Evolutionary conservation across 2,888 invertebrate species (phyloP), one percentile per base, ranked within the genome.

Genomic region (Pristionchus japonicus): DNA sequence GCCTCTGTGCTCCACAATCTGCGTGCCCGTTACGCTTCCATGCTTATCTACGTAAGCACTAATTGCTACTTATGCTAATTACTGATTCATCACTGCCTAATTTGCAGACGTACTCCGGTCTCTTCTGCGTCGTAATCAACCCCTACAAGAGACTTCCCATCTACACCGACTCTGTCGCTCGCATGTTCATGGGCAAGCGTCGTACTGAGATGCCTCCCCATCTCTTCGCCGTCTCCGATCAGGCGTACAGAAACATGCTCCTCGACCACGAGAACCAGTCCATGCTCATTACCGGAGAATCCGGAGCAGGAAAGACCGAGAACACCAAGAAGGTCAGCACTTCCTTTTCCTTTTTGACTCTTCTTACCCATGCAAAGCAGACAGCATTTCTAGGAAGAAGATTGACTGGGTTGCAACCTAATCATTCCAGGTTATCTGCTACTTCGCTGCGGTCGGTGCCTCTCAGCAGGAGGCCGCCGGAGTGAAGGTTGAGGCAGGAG

Each of bases 271-370:
- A 94, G 91, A 93, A 94, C 89, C 94, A 94, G 89, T 94, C 93
- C 34, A 94, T 94, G 94, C 90, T 94, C 88, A 94, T 94, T 90
- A 94, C 94, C 88, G 98, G 98, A 95, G 97, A 98, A 96, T 97
- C 97, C 96, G 98, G 98, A 96, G 98, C 98, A 96, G 98, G 98
- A 96, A 98, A 99, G 96, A 99, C 98, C 96, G 98, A 99, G 96
- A 98, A 98, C 97, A 99, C 98, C 96, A 99, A 99, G 96, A 98
- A 99, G 96, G 98, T 98, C 97, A 98, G 98, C 57, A n/a, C 6
- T 6, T 23, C 3, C 23, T 3, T 3, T 40, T 57, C 43, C 7
- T 9, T n/a, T n/a, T n/a, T n/a, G n/a, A n/a, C n/a, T n/a, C n/a
- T n/a, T n/a, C n/a, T n/a, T n/a, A n/a, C n/a, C n/a, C n/a, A n/a